Evolutionary conservation across 2,797 vertebrate species (phyloP), one percentile per base, ranked within the genome.

Genomic region (Trachurus trachurus): DNA sequence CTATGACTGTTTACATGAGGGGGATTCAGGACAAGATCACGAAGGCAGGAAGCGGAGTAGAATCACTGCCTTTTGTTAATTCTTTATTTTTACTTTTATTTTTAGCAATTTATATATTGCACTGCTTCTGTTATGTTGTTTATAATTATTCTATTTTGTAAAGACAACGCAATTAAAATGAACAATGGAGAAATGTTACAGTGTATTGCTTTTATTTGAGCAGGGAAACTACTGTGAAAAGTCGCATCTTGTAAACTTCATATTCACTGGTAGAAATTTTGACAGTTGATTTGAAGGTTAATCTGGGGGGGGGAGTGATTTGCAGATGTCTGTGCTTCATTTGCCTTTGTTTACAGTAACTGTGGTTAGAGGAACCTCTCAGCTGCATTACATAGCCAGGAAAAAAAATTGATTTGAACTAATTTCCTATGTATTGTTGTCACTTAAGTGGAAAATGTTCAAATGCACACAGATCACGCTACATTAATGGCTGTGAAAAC

Each of bases 121-220:
- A 81, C 77, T 86, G 73, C 87, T 82, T 87, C 77, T 83, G 74
- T 92, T 87, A 37, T 89, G 76, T 83, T 85, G 72, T 87, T 89
- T 83, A 78, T 88, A 86, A 91, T 87, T 92, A 90, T 92, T 90
- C 71, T 90, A 87, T 93, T 95, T 94, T 94, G 90, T 92, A 87
- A 92, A 89, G 76, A 86, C 90, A 68, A 74, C 70, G 64, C 58
- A 68, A 84, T 75, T 75, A 83, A 89, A 88, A 78, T 57, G 22
- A 84, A 78, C 50, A 60, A 39, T 52, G 65, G 39, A 73, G 29
- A 82, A 69, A 64, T 73, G 65, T 49, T 70, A 21, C 63, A 49
- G 72, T 59, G 9, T 7, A 8, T 50, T 73, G 44, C 3, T 17
- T 37, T 50, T 60, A 29, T 60, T 2, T 44, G 34, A 42, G 19